Evolutionary conservation across 92 coral and sea anemone genomes (phyloP), one percentile per base, ranked within the genome.

Genomic region (Epizoanthus ramosus): DNA sequence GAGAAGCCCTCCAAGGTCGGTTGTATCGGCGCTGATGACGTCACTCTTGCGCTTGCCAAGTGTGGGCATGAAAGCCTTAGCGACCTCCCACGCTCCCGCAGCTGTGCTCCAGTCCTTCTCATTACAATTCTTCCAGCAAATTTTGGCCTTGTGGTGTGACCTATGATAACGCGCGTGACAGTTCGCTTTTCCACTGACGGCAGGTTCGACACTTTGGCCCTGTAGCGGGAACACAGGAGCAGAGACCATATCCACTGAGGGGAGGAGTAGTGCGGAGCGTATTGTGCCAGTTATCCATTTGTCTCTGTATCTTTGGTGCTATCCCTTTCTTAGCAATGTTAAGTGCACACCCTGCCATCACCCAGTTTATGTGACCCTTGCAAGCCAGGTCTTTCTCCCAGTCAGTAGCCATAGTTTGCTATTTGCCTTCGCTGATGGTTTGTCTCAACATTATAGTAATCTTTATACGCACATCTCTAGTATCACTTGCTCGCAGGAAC

Each of bases 11-110:
- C 76, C 76, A 47, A 71, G 76, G 13, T 71, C 76, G 9, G 76
- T 71, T n/a, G 76, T 71, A 25, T 71, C 76, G 18, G 76, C 76
- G 47, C 76, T 47, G 76, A 37, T 71, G 60, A 71, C 76, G 76
- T 71, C 76, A 71, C 60, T 21, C 52, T 71, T 71, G 33, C 76
- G 59, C 14, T 71, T 71, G 18, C 76, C 76, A 23, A 71, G n/a
- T 71, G 37, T n/a, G 59, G 73, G 19, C 43, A 68, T 68, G 53
- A 24, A 68, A 33, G 21, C 73, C 24, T 68, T 68, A 5, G 73
- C 76, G 16, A 22, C 60, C 76, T 71, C 76, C 76, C 76, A 71
- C 52, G 39, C 31, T 43, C 76, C 76, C 13, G 28, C n/a, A 8
- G 37, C 13, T 5, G 58, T 45, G 35, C 52, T 71, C 75, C 58